Evolutionary conservation across 2,888 invertebrate genomes (phyloP).

Genomic region (Folsomia manolachei): DNA sequence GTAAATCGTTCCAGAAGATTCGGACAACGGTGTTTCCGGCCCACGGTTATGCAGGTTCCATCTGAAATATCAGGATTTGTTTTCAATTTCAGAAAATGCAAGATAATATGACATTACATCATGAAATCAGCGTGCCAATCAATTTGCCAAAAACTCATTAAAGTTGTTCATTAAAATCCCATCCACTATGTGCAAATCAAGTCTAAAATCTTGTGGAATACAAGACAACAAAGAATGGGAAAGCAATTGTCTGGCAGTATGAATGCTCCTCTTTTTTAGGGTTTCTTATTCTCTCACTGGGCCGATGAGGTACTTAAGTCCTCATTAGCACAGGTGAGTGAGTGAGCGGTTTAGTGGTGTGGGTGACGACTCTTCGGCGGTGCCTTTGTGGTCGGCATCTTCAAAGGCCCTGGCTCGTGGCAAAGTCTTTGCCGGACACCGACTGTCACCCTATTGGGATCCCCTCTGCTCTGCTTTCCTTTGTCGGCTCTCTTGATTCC

Average conservation of each 20-base stretch:
- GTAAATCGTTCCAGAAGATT: conserved; percentile 54
- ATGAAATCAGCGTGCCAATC: too few species aligned
- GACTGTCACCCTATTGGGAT: conserved; percentile 41
- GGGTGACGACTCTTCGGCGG: conserved; percentile 37
- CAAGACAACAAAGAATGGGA: too few species aligned
- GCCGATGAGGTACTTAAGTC: background rate
- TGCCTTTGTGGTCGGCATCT: conserved; percentile 50
- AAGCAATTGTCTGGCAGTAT: too few species aligned
- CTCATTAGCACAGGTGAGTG: conserved; percentile 4
- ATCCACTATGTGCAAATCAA: background rate
- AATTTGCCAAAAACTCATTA: background rate
- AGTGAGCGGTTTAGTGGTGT: conserved; percentile 2
- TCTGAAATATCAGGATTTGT: conserved; percentile 53
- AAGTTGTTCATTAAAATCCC: background rate
- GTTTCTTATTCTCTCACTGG: background rate
- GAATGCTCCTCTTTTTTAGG: too few species aligned
- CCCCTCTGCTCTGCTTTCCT: conserved; percentile 24
- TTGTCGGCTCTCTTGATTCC: background rate
- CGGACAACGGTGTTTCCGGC: conserved; percentile 56
- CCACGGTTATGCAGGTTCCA: conserved; percentile 56
- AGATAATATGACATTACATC: too few species aligned
- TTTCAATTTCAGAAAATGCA: too few species aligned
- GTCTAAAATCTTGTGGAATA: background rate
- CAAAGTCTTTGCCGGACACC: conserved; percentile 41
- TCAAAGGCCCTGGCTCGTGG: conserved; percentile 51